Percentiles rank a stretch among this genome's conserved stretches.
These are phyloP conservation scores for Pithys albifrons DNA, from an alignment of 2,113 vertebrate species.

Conservation along the genomic window DNA sequence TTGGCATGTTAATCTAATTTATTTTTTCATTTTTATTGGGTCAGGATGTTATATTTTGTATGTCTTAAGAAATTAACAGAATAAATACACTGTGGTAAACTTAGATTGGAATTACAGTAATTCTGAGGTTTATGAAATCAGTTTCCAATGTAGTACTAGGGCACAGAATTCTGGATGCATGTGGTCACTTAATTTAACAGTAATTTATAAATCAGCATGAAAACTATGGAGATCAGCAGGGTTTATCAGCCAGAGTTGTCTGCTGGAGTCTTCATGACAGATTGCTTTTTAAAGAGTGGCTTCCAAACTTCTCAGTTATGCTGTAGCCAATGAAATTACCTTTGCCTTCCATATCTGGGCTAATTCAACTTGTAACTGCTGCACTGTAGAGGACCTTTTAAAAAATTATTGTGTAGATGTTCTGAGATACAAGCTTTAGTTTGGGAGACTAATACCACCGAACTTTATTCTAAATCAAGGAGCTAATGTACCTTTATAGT, in stretches of 20 bases:
- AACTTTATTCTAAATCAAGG: neutral
- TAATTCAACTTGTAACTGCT: neutral
- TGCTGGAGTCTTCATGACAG: neutral
- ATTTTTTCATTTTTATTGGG: neutral
- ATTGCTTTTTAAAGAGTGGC: neutral
- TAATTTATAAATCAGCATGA: conserved; percentile 14
- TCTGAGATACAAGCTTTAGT: neutral
- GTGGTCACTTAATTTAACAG: neutral
- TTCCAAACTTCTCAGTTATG: neutral
- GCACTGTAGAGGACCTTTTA: neutral
- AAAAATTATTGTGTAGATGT: neutral
- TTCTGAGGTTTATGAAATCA: neutral
- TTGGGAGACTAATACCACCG: neutral
- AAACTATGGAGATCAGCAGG: neutral
- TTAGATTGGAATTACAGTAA: neutral
- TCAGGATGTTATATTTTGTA: neutral
- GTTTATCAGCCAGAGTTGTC: neutral
- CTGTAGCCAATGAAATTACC: neutral
- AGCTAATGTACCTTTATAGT: neutral
- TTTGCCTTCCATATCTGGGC: neutral
- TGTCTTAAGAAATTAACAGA: neutral
- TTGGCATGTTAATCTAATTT: neutral
- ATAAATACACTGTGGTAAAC: neutral
- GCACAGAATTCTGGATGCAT: neutral
- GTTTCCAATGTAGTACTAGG: neutral